A percentile compares a stretch with the other conserved stretches of the same genome.
phyloP scores from a whole-genome alignment of 2,888 invertebrate species.

The Hirudinaria manillensis region DNA sequence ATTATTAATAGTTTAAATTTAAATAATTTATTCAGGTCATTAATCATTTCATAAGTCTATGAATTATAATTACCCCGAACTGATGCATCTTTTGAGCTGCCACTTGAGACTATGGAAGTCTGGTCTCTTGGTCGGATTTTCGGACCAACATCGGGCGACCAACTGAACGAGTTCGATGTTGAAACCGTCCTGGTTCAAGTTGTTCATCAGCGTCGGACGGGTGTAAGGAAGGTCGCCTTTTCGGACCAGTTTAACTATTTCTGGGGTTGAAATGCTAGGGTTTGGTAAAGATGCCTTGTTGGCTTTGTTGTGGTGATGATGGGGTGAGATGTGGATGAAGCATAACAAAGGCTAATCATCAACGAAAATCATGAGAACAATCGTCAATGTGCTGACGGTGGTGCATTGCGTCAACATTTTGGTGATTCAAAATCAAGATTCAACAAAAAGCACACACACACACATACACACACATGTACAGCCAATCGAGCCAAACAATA shows the following conservation, averaged over 20 bases:
- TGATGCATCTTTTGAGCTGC: constrained; percentile 24
- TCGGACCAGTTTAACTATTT: constrained; percentile 56
- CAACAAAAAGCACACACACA: too few species aligned
- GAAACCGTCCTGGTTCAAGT: constrained; percentile 34
- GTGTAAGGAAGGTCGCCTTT: constrained; percentile 64
- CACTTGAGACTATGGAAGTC: constrained; percentile 83
- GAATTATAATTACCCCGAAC: not conserved
- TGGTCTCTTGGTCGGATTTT: constrained; percentile 81
- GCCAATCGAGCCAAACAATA: too few species aligned
- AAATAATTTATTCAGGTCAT: not conserved
- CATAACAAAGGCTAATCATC: too few species aligned
- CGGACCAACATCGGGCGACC: constrained; percentile 87
- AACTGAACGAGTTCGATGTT: constrained; percentile 65
- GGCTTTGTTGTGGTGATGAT: too few species aligned
- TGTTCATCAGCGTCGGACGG: constrained; percentile 63
- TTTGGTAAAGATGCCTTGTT: too few species aligned
- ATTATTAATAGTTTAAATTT: too few species aligned
- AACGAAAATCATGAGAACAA: too few species aligned
- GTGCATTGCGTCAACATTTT: too few species aligned
- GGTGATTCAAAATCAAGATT: too few species aligned
- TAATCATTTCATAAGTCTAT: not conserved
- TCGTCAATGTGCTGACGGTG: too few species aligned
- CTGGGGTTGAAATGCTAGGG: not conserved
- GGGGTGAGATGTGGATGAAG: too few species aligned
- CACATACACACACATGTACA: too few species aligned